Conservation (phyloP, 1,140 invertebrate genomes). For the Ladona fulva region DNA sequence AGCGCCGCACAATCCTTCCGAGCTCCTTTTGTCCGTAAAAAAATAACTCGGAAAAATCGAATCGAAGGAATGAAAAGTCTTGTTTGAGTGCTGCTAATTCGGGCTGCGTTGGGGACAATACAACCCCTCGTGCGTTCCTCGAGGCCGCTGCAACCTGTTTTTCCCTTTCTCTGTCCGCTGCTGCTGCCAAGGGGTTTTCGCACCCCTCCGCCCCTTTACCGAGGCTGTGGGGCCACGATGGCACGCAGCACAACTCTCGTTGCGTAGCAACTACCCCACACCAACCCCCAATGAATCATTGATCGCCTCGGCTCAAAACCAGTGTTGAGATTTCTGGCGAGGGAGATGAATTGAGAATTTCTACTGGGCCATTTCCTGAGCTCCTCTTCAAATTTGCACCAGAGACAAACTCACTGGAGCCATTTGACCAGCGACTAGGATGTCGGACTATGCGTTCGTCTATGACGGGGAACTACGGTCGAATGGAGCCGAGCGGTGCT, state of each 20-base stretch:
- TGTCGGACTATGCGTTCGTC: no score
- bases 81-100: no score
- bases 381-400: not conserved
- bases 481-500: no score
- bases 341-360: not conserved
- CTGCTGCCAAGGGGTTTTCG: no score
- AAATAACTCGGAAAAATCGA: no score
- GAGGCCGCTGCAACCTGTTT: not conserved
- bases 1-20: no score
- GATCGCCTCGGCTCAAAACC: not conserved
- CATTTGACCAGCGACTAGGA: no score
- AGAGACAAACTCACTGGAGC: no score
- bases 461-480: no score
- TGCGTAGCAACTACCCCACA: not conserved
- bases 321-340: not conserved
- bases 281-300: not conserved
- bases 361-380: not conserved
- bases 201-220: not conserved
- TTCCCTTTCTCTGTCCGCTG: not conserved
- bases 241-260: not conserved
- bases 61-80: no score
- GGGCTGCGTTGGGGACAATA: no score
- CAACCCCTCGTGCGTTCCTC: not conserved
- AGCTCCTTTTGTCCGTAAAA: no score
- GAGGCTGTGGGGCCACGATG: not conserved